These are phyloP conservation scores for Crocallis elinguaria DNA, from an alignment of 2,888 invertebrate genomes.

Conservation along the genomic window DNA sequence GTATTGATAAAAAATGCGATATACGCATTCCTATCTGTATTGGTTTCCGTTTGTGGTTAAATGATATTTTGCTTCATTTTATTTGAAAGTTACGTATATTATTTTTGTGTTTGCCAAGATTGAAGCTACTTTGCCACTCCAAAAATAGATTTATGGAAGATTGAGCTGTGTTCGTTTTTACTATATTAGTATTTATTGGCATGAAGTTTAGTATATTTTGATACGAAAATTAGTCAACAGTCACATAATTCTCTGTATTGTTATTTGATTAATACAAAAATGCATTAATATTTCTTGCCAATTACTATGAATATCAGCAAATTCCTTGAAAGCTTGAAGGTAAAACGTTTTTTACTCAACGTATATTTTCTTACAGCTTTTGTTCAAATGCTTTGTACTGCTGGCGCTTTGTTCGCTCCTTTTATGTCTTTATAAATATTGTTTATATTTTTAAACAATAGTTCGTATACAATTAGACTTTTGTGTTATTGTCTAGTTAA, in stretches of 20 bases:
- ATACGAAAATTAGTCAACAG: no score
- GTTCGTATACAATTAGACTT: no score
- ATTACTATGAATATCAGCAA: conserved; percentile 10
- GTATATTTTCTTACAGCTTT: conserved; percentile 53
- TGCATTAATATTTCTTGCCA: conserved; percentile 3
- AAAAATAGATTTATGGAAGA: no score
- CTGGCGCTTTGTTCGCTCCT: conserved; percentile 54
- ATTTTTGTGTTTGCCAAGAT: no score
- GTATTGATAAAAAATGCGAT: background rate
- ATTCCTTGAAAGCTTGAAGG: conserved; percentile 34
- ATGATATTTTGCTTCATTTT: background rate
- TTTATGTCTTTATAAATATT: conserved; percentile 53
- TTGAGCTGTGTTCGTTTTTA: background rate
- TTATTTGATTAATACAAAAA: background rate
- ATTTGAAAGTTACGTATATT: background rate
- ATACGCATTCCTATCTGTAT: background rate
- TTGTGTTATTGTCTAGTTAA: no score
- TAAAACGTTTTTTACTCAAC: conserved; percentile 46
- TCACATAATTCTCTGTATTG: no score
- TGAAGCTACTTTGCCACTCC: no score
- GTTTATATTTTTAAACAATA: conserved; percentile 41
- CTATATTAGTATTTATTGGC: no score
- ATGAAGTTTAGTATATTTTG: no score
- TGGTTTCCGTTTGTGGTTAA: background rate
- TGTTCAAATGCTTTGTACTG: conserved; percentile 57